A percentile compares a stretch with the other conserved stretches of the same genome.
phyloP scores from a whole-genome alignment of 2,113 vertebrate genomes.

The Himantopus leucocephalus region DNA sequence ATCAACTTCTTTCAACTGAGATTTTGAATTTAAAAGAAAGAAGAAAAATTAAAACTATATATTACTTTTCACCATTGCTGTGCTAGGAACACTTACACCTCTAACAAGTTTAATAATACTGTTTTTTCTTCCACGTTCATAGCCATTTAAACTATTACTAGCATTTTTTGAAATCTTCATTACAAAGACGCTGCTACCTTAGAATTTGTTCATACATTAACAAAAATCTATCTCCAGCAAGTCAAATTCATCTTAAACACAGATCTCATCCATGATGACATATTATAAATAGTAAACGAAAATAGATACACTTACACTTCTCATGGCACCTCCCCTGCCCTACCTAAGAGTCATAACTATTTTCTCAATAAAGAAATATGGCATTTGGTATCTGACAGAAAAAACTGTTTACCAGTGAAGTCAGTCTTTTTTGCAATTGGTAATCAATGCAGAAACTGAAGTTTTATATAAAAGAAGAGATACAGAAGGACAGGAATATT shows the following conservation, averaged over 20 bases:
- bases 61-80: background rate
- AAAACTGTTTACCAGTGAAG: slow-evolving; percentile 33
- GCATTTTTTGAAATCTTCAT: background rate
- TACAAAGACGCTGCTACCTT: background rate
- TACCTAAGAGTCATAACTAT: slow-evolving; percentile 17
- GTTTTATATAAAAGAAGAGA: slow-evolving; percentile 58
- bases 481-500: slow-evolving; percentile 45
- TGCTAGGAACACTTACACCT: background rate
- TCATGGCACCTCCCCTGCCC: slow-evolving; percentile 1
- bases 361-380: slow-evolving; percentile 44
- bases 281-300: slow-evolving; percentile 6
- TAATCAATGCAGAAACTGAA: slow-evolving; percentile 55
- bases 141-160: background rate
- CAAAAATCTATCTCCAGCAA: background rate
- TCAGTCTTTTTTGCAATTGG: slow-evolving; percentile 21
- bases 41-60: background rate
- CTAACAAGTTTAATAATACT: background rate
- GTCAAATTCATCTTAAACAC: background rate
- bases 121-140: background rate
- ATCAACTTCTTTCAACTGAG: background rate
- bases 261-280: background rate
- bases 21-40: slow-evolving; percentile 8
- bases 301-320: slow-evolving; percentile 14
- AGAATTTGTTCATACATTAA: background rate
- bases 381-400: slow-evolving; percentile 31